phyloP scores from a whole-genome alignment of 35 echinoderm and acorn worm species.

The Holothuria glaberrima region DNA sequence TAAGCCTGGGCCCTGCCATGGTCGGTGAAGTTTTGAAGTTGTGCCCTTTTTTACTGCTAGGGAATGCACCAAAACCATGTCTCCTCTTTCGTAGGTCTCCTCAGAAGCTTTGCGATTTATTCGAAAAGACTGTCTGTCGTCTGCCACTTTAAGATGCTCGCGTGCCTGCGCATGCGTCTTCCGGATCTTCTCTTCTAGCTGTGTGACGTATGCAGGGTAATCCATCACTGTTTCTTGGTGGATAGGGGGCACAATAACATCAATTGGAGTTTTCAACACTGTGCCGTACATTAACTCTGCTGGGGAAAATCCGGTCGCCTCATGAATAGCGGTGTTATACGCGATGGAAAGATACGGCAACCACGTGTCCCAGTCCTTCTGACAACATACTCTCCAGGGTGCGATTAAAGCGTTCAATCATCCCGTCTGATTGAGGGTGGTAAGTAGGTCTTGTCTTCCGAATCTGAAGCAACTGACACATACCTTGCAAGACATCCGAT shows the following conservation, averaged over 20 bases:
- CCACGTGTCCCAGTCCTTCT: constrained; percentile 64
- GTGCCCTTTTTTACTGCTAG: constrained; percentile 18
- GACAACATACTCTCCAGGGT: constrained; percentile 31
- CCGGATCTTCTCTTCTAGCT: neutral
- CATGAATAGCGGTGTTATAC: constrained; percentile 60
- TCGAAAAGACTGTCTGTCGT: neutral
- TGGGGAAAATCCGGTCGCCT: constrained; percentile 61
- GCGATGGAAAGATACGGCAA: constrained; percentile 62
- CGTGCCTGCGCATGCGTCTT: neutral
- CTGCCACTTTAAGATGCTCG: neutral
- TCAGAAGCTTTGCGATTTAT: neutral
- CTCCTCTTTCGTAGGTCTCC: neutral
- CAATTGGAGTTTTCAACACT: constrained; percentile 5
- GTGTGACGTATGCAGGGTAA: neutral
- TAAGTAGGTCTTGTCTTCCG: neutral
- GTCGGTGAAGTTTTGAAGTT: constrained; percentile 13
- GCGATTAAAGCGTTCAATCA: neutral
- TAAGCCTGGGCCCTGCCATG: constrained; percentile 11
- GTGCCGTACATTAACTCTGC: constrained; percentile 61
- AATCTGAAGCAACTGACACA: constrained; percentile 22
- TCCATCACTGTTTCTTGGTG: neutral
- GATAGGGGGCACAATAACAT: neutral
- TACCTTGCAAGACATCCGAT: neutral
- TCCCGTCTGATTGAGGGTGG: constrained; percentile 54
- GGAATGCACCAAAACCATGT: neutral